Evolutionary conservation across 2,888 invertebrate species (phyloP), one percentile per base, ranked within the genome.

Genomic region (Vandiemenella viatica): DNA sequence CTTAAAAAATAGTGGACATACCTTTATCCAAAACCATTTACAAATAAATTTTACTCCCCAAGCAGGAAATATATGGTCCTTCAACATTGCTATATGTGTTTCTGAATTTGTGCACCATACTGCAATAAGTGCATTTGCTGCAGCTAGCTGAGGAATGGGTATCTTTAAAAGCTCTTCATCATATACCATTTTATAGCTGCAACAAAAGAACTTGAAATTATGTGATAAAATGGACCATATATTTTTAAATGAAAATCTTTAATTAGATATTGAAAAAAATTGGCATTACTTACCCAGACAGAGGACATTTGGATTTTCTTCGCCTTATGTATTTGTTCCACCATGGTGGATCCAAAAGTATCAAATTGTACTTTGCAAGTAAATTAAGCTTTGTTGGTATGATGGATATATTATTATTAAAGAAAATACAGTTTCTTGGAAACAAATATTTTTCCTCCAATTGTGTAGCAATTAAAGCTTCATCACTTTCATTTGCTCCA

Each of bases 301-400:
- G 73, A 46, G 65, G 61, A 62, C 73, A 73, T 50, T 73, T 74
- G 57, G 69, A 70, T 60, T 80, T 83, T 61, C 83, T 72, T 53
- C 96, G 75, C 59, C 89, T 77, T 43, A 95, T 89, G 54, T 88
- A 93, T 67, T 91, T 92, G 64, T 96, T 96, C 73, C 83, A 80
- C 96, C 96, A 97, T 0, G 96, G 95, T 23, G 96, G 96, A 70
- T 97, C 97, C 56, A 93, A 70, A 16, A 95, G 67, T 45, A 97
- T 74, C 46, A 92, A 69, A 65, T 93, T 86, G 71, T 76, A 95
- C 6, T 69, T 67, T 18, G 59, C 48, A 37, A 77, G 62, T 49
- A 69, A 66, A 20, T 65, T 58, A 42, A 76, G 66, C 56, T 74
- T 68, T 43, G 72, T 63, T n/a, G 65, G 63, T 0, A 83, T 71